These are phyloP conservation scores for Pogonophryne albipinna DNA, from an alignment of 2,797 vertebrate genomes.

Conservation along the genomic window DNA sequence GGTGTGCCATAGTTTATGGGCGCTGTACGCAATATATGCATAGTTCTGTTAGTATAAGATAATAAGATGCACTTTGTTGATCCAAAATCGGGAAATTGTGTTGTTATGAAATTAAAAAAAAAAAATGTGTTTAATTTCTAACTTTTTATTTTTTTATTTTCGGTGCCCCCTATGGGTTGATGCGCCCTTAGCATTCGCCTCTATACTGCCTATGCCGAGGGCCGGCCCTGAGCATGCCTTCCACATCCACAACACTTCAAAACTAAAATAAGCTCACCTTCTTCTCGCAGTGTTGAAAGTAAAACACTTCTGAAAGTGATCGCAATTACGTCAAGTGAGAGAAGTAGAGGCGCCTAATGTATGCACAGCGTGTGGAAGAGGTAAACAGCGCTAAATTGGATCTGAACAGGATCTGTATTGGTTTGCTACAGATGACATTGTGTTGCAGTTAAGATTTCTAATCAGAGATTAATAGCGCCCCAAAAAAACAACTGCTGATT, in stretches of 20 bases:
- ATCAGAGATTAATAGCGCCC: slow-evolving; percentile 71
- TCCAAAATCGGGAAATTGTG: no score
- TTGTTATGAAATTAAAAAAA: no score
- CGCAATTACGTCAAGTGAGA: slow-evolving; percentile 13
- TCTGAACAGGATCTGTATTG: slow-evolving; percentile 58
- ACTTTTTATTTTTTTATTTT: no score
- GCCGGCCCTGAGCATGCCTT: no score
- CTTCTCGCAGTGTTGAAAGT: slow-evolving; percentile 19
- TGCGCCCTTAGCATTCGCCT: no score
- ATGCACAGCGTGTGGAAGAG: slow-evolving; percentile 45
- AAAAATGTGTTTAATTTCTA: no score
- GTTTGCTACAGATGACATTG: slow-evolving; percentile 51
- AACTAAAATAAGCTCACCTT: slow-evolving; percentile 50
- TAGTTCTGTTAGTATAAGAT: no score
- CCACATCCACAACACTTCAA: slow-evolving; percentile 45
- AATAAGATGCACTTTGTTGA: no score
- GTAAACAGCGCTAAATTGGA: slow-evolving; percentile 63
- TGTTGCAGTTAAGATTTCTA: slow-evolving; percentile 65
- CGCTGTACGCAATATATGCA: no score
- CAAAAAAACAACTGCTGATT: slow-evolving; percentile 67
- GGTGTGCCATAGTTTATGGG: no score
- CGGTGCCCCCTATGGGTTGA: no score
- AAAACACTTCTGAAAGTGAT: slow-evolving; percentile 28
- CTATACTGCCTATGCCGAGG: no score
- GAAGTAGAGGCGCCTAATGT: slow-evolving; percentile 20